Percentiles rank a stretch among this genome's conserved stretches.
Evolutionary conservation across 2,888 invertebrate genomes (phyloP).

Genomic region (Pachliopta kotzebuea): DNA sequence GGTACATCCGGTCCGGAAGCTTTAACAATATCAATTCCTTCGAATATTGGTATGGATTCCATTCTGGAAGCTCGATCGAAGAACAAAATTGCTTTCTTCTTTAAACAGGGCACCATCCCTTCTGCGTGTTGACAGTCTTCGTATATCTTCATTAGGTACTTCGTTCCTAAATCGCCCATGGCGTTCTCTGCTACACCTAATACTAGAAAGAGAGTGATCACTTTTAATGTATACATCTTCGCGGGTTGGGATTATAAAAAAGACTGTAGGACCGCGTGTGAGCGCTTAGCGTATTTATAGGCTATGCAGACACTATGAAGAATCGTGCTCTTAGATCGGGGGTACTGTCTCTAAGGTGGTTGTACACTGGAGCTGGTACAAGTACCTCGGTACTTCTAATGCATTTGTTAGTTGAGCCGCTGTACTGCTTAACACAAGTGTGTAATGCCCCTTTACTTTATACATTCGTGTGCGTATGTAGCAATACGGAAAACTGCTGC

Average conservation of each 20-base stretch:
- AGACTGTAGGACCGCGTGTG: slow-evolving; percentile 68
- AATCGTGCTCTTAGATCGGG: slow-evolving; percentile 55
- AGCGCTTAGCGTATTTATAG: slow-evolving; percentile 66
- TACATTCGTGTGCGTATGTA: slow-evolving; percentile 46
- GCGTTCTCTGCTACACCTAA: slow-evolving; percentile 42
- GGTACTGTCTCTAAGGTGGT: slow-evolving; percentile 42
- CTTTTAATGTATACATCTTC: slow-evolving; percentile 46
- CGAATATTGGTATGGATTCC: slow-evolving; percentile 80
- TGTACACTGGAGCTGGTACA: slow-evolving; percentile 30
- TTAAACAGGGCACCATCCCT: slow-evolving; percentile 87
- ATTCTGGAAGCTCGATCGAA: slow-evolving; percentile 88
- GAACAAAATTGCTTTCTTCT: slow-evolving; percentile 90
- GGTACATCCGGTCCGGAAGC: slow-evolving; percentile 65
- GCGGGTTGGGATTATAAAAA: slow-evolving; percentile 69
- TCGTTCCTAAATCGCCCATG: slow-evolving; percentile 80
- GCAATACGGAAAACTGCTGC: slow-evolving; percentile 50
- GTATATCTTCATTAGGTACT: slow-evolving; percentile 85
- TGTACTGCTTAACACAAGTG: slow-evolving; percentile 30
- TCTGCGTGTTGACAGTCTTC: slow-evolving; percentile 88
- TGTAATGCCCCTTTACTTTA: slow-evolving; percentile 31
- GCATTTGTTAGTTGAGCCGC: slow-evolving; percentile 22
- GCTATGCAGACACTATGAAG: slow-evolving; percentile 54
- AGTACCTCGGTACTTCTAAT: slow-evolving; percentile 14
- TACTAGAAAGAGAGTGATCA: slow-evolving; percentile 48
- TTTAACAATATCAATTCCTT: slow-evolving; percentile 85